These are phyloP conservation scores for Drosophila kokeensis DNA, from an alignment of 2,888 invertebrate genomes.

Conservation along the genomic window DNA sequence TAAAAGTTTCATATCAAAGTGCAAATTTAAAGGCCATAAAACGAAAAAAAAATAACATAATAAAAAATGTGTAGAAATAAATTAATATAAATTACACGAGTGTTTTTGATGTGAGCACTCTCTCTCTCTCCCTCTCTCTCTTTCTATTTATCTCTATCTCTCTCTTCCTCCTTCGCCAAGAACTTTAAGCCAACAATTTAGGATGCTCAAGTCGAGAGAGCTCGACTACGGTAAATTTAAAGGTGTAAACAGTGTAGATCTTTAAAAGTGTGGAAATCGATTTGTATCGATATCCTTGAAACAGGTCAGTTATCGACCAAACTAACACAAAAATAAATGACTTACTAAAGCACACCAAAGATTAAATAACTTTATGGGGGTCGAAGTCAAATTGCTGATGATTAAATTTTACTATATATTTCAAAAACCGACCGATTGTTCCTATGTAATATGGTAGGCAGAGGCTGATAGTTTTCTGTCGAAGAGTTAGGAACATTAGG, in stretches of 20 bases:
- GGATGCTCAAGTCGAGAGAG: not conserved
- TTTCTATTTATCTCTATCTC: not conserved
- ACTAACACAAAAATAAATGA: not conserved
- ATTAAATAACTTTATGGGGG: not conserved
- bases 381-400: not conserved
- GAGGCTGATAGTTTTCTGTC: not conserved
- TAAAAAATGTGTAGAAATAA: not conserved
- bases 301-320: not conserved
- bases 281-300: not conserved
- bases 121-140: not conserved
- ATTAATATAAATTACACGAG: not conserved
- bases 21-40: constrained; percentile 34
- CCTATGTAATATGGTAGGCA: not conserved
- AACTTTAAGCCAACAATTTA: not conserved
- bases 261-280: not conserved
- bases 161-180: not conserved
- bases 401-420: not conserved
- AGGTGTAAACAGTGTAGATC: not conserved
- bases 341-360: not conserved
- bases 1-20: constrained; percentile 20
- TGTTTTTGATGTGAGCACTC: not conserved
- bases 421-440: not conserved
- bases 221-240: not conserved
- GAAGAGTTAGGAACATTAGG: not conserved
- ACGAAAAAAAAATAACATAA: not conserved